Percentiles rank a stretch among this genome's conserved stretches.
These are phyloP conservation scores for Cyclophora punctaria DNA, from an alignment of 2,888 invertebrate species.

Conservation along the genomic window DNA sequence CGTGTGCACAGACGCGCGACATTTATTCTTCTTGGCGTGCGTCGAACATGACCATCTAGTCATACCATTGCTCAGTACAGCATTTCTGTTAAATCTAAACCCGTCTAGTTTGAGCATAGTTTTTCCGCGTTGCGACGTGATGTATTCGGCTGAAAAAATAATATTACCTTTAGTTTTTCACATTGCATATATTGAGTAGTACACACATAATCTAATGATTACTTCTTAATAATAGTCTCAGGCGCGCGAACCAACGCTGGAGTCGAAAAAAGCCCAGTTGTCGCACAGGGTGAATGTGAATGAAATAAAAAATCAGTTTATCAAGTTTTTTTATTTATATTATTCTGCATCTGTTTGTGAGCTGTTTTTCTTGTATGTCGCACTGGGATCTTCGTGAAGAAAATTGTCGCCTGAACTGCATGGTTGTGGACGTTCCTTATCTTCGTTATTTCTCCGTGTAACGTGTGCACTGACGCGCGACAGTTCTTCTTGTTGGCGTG, in stretches of 20 bases:
- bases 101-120: slow-evolving; percentile 20
- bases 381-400: background rate
- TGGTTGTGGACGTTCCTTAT: slow-evolving; percentile 24
- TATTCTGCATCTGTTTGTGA: no score
- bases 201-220: no score
- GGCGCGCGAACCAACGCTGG: no score
- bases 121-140: slow-evolving; percentile 27
- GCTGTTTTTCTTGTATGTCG: no score
- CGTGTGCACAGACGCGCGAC: slow-evolving; percentile 26
- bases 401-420: no score
- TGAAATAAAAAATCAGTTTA: no score
- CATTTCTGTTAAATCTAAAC: slow-evolving; percentile 28
- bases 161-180: no score
- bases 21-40: slow-evolving; percentile 25
- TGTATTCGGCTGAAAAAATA: slow-evolving; percentile 2
- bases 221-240: no score
- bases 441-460: slow-evolving; percentile 16
- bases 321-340: no score
- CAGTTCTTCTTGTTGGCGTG: slow-evolving; percentile 28
- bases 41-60: slow-evolving; percentile 34
- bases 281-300: no score
- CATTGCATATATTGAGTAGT: no score
- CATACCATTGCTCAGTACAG: slow-evolving; percentile 3
- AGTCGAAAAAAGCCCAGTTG: no score
- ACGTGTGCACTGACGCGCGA: slow-evolving; percentile 23